A percentile compares a stretch with the other conserved stretches of the same genome.
phyloP scores from a whole-genome alignment of 2,797 vertebrate genomes.

The Heliangelus exortis region DNA sequence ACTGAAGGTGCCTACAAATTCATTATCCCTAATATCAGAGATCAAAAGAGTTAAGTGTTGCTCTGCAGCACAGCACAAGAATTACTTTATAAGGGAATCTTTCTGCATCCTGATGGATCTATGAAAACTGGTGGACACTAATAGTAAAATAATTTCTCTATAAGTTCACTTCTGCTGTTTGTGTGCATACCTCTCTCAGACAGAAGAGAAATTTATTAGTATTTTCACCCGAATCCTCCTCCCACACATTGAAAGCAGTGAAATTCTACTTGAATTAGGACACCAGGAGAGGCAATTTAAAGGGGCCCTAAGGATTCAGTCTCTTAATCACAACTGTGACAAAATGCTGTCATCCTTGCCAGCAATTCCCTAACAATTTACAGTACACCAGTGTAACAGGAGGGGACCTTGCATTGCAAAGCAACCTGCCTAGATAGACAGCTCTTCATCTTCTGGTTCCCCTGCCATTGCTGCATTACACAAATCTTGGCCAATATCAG shows the following conservation, averaged over 20 bases:
- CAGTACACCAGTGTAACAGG: background rate
- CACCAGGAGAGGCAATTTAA: constrained; percentile 42
- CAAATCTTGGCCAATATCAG: background rate
- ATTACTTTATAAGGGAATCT: constrained; percentile 21
- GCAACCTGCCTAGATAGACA: background rate
- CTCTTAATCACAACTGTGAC: constrained; percentile 52
- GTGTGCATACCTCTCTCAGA: background rate
- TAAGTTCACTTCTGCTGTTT: constrained; percentile 31
- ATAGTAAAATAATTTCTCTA: constrained; percentile 38
- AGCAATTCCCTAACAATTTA: constrained; percentile 32
- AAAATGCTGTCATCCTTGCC: constrained; percentile 18
- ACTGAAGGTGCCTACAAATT: background rate
- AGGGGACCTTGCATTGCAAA: background rate
- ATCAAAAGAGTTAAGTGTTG: background rate
- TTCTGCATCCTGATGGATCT: background rate
- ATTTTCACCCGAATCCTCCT: constrained; percentile 7
- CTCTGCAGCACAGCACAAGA: background rate
- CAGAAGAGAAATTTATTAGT: constrained; percentile 19
- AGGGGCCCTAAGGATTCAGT: constrained; percentile 23
- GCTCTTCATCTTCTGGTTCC: background rate
- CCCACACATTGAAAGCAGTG: constrained; percentile 15
- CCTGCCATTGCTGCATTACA: background rate
- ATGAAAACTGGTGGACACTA: constrained; percentile 7
- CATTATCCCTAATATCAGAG: background rate
- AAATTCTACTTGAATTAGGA: constrained; percentile 59